Conservation (phyloP, 2,888 invertebrate species). For the Chirona hameri region DNA sequence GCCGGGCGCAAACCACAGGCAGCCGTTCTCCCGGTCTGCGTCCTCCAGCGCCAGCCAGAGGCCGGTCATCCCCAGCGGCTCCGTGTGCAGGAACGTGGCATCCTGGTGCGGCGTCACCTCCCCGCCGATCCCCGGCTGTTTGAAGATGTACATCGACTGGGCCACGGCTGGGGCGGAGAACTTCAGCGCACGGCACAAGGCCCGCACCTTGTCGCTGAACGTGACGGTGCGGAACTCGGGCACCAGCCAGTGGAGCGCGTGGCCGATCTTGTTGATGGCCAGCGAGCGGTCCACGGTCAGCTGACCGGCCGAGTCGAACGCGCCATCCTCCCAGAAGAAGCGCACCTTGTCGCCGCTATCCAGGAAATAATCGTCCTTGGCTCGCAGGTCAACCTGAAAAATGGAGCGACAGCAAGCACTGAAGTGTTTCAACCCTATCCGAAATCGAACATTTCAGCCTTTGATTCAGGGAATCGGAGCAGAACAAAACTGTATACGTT, state of each 20-base stretch:
- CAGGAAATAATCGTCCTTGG: slow-evolving; percentile 66
- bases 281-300: slow-evolving; percentile 50
- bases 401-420: too few species aligned
- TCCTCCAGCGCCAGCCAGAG: slow-evolving; percentile 97
- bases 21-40: slow-evolving; percentile 88
- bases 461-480: too few species aligned
- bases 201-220: slow-evolving; percentile 76
- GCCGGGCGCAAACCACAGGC: slow-evolving; percentile 84
- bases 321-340: slow-evolving; percentile 83
- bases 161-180: slow-evolving; percentile 76
- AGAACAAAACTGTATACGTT: too few species aligned
- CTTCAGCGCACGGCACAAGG: slow-evolving; percentile 67
- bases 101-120: slow-evolving; percentile 85
- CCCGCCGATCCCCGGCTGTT: slow-evolving; percentile 85
- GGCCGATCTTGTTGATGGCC: slow-evolving; percentile 67
- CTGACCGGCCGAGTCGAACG: slow-evolving; percentile 69
- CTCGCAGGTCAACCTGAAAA: slow-evolving; percentile 42
- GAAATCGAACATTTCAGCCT: too few species aligned
- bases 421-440: too few species aligned
- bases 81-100: slow-evolving; percentile 78
- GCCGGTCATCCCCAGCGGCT: slow-evolving; percentile 71
- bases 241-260: slow-evolving; percentile 77
- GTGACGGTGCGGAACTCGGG: slow-evolving; percentile 77
- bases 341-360: slow-evolving; percentile 88
- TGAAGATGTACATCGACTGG: slow-evolving; percentile 98